Evolutionary conservation across 2,797 vertebrate genomes (phyloP).

Genomic region (Clarias laeviceps): DNA sequence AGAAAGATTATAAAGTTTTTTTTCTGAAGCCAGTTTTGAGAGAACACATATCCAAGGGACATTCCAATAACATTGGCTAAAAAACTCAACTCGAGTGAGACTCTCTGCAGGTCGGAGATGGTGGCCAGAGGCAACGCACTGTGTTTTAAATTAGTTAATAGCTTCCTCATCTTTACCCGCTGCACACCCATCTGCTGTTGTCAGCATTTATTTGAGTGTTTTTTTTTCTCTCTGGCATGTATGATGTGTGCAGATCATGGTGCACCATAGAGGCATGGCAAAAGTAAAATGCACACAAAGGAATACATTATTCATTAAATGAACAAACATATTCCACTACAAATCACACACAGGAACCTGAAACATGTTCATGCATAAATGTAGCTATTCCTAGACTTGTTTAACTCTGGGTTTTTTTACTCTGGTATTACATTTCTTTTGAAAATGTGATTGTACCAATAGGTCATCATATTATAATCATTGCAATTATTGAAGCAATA

Average conservation of each 20-base stretch:
- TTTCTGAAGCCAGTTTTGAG: slow-evolving; percentile 44
- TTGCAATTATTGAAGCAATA: not conserved
- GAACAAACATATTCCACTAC: not conserved
- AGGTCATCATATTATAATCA: not conserved
- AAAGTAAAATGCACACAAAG: not conserved
- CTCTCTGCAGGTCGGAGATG: slow-evolving; percentile 40
- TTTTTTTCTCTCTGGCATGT: not conserved
- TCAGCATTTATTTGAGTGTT: slow-evolving; percentile 49
- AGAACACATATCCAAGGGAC: slow-evolving; percentile 43
- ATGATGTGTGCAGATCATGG: slow-evolving; percentile 11
- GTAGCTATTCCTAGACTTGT: not conserved
- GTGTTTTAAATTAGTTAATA: slow-evolving; percentile 53
- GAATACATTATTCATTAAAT: slow-evolving; percentile 19
- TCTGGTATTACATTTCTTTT: not conserved
- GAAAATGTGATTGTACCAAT: not conserved
- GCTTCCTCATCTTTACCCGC: slow-evolving; percentile 21
- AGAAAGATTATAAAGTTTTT: slow-evolving; percentile 55
- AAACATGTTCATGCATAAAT: no score
- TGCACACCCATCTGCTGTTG: slow-evolving; percentile 24
- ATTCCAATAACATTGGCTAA: slow-evolving; percentile 50
- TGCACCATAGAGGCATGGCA: not conserved
- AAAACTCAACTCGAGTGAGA: slow-evolving; percentile 35
- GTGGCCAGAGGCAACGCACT: slow-evolving; percentile 32
- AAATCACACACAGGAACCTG: not conserved
- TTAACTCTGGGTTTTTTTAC: not conserved